Base-by-base conservation (phyloP, 2,113 vertebrate genomes). In the Prietella phreatophila region DNA sequence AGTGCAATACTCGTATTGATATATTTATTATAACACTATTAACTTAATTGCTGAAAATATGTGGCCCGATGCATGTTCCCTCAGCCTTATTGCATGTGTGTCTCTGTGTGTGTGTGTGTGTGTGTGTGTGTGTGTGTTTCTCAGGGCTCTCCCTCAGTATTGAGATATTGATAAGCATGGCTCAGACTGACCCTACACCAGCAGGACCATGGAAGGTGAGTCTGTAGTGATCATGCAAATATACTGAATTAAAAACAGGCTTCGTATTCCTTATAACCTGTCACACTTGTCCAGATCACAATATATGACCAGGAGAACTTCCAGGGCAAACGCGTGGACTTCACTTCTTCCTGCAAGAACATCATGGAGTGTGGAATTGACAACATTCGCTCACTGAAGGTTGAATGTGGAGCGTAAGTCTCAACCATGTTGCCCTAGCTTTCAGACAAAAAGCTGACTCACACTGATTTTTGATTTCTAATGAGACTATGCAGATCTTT, bases 221-320 rank as follows among this genome's bases (percentile, higher is more conserved):
- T 89, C 25, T 80, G 71, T 58, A 17, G 19, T 33, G 25, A 60
- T 39, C 13, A 69, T 42, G 10, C 42, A n/a, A 73, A 69, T 61
- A 22, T 42, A 55, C 67, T 79, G 13, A 19, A 58, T 36, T 58
- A 65, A 20, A 50, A 69, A 60, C 4, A 55, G 33, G 60, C 14
- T 90, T 39, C 55, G 85, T 4, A 1, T 50, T 61, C 33, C 39
- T 60, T 7, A 30, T 42, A 50, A 53, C 5, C 33, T 82, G 75
- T 79, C 88, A 27, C 27, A 30, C 65, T 17, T 84, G 60, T 89
- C 71, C 94, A 99, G 97, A 96, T 99, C 93, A 99, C 97, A 1
- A 95, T 97, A 88, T 99, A 98, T 14, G 97, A 99, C 91, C 97
- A 99, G 93, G 97, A 98, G 92, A 97, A 97, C 92, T 98, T 99